Conservation (phyloP, 2,113 vertebrate genomes). For the Camelus bactrianus region DNA sequence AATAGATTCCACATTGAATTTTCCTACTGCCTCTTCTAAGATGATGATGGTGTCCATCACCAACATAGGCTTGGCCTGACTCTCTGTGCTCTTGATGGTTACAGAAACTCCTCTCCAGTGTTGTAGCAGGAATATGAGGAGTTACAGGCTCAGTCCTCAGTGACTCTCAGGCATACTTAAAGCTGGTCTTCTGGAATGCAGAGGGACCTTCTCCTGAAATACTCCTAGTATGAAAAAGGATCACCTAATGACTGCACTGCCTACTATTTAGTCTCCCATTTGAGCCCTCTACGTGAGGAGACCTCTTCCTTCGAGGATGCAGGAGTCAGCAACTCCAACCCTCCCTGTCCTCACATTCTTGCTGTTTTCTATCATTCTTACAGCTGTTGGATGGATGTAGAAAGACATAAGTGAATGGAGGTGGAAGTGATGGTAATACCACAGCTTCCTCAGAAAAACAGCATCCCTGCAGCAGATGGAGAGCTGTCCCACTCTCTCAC, state of each 20-base stretch:
- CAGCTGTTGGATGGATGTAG: not conserved
- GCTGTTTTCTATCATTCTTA: not conserved
- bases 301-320: not conserved
- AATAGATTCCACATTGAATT: not conserved
- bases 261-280: not conserved
- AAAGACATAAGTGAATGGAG: not conserved
- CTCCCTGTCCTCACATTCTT: not conserved
- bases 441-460: not conserved
- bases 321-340: not conserved
- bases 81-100: not conserved
- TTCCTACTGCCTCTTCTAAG: not conserved
- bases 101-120: not conserved
- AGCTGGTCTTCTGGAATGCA: not conserved
- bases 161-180: not conserved
- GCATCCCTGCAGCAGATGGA: not conserved
- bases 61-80: not conserved
- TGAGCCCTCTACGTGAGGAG: not conserved
- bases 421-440: not conserved
- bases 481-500: not conserved
- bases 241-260: not conserved
- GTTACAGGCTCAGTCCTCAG: not conserved
- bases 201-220: not conserved
- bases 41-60: not conserved
- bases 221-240: not conserved
- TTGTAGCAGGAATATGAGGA: not conserved